phyloP scores from a whole-genome alignment of 2,113 vertebrate genomes.

The Tamias sibiricus region DNA sequence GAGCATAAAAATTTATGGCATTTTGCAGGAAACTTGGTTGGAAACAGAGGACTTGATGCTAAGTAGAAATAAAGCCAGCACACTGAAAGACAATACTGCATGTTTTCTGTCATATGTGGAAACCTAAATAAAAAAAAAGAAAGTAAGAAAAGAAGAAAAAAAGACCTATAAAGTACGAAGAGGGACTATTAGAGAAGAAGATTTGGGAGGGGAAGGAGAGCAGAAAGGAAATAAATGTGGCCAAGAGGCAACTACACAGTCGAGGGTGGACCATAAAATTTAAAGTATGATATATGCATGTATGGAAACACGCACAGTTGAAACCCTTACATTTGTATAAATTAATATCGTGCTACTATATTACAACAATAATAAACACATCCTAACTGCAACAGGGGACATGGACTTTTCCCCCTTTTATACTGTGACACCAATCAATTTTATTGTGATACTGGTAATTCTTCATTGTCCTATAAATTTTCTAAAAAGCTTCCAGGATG shows the following conservation, averaged over 20 bases:
- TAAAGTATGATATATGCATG: neutral
- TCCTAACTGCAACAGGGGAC: conserved; percentile 58
- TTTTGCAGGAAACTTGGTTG: neutral
- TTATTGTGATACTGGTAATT: conserved; percentile 83
- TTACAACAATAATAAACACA: neutral
- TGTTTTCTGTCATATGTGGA: neutral
- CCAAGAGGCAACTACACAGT: neutral
- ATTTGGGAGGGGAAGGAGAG: neutral
- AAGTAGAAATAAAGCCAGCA: neutral
- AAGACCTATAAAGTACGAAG: too few species aligned
- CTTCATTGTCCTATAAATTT: conserved; percentile 85
- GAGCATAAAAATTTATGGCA: neutral
- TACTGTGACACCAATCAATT: conserved; percentile 79
- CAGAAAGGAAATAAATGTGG: too few species aligned
- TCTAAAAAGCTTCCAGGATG: conserved; percentile 85
- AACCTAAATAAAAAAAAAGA: neutral
- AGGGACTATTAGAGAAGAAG: neutral
- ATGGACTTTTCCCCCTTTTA: conserved; percentile 74
- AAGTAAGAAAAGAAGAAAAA: too few species aligned
- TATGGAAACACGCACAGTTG: neutral
- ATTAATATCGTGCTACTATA: neutral
- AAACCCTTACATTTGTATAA: neutral
- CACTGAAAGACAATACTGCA: neutral
- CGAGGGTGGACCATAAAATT: neutral
- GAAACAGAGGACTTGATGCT: neutral